phyloP scores from a whole-genome alignment of 2,113 vertebrate species.

The Prinia subflava region DNA sequence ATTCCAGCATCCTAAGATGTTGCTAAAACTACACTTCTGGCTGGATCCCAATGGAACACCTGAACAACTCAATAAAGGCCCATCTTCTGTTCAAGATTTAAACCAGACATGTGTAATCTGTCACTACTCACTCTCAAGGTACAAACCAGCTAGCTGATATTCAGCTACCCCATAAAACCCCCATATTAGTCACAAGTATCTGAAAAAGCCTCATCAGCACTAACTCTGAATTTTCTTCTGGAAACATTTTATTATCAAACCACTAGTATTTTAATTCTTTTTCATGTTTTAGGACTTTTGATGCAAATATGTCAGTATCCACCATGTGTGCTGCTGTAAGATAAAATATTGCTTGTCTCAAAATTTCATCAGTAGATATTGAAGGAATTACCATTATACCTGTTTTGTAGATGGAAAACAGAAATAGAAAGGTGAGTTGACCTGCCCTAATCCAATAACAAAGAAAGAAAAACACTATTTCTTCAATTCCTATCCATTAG shows the following conservation, averaged over 20 bases:
- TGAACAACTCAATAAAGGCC: not conserved
- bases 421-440: not conserved
- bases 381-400: not conserved
- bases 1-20: not conserved
- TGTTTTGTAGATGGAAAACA: not conserved
- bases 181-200: not conserved
- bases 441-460: not conserved
- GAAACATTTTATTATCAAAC: not conserved
- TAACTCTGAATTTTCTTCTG: not conserved
- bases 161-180: not conserved
- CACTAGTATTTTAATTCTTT: not conserved
- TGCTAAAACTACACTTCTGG: not conserved
- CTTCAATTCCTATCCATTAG: not conserved
- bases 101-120: not conserved
- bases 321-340: not conserved
- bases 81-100: not conserved
- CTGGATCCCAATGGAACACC: not conserved
- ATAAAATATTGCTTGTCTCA: not conserved
- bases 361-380: not conserved
- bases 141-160: not conserved
- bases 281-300: not conserved
- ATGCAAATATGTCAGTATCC: not conserved
- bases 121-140: not conserved
- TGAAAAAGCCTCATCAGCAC: not conserved
- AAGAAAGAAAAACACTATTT: not conserved